Conservation (phyloP, 92 coral and sea anemone genomes). For the Paramuricea clavata region DNA sequence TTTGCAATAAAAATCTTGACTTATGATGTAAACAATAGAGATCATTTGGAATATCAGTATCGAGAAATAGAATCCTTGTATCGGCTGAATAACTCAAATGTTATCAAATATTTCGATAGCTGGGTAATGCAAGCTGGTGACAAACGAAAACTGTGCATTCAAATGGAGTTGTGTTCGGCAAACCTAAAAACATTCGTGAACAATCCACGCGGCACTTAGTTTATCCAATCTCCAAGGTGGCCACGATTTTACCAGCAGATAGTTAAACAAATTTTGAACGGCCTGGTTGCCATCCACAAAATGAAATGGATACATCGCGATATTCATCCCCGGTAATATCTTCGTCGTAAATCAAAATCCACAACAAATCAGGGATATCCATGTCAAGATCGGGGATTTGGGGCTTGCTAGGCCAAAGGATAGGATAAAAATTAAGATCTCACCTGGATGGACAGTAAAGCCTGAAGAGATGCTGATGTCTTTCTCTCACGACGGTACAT, state of each 20-base stretch:
- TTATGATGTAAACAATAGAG: not conserved
- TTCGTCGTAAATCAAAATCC: conserved; percentile 18
- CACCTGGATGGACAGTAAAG: not conserved
- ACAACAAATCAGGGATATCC: not conserved
- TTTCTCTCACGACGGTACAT: not conserved
- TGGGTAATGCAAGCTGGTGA: not conserved
- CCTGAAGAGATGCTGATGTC: not conserved
- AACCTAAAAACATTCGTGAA: not conserved
- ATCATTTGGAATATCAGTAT: not conserved
- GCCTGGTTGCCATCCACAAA: conserved; percentile 14
- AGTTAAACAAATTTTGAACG: conserved; percentile 10
- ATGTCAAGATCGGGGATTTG: conserved; percentile 39
- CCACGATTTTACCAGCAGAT: conserved; percentile 10
- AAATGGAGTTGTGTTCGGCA: conserved; percentile 18
- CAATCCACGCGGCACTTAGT: not conserved
- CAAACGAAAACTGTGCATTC: not conserved
- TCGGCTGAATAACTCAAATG: not conserved
- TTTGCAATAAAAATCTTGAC: conserved; percentile 7
- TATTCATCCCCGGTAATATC: conserved; percentile 16
- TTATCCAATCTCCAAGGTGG: not conserved
- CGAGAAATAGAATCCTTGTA: not conserved
- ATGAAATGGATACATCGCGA: conserved; percentile 38
- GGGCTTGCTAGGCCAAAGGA: conserved; percentile 8
- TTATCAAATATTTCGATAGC: not conserved
- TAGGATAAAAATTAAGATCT: not conserved